Evolutionary conservation across 2,888 invertebrate genomes (phyloP), one percentile per base, ranked within the genome.

Genomic region (Nycteola revayana): DNA sequence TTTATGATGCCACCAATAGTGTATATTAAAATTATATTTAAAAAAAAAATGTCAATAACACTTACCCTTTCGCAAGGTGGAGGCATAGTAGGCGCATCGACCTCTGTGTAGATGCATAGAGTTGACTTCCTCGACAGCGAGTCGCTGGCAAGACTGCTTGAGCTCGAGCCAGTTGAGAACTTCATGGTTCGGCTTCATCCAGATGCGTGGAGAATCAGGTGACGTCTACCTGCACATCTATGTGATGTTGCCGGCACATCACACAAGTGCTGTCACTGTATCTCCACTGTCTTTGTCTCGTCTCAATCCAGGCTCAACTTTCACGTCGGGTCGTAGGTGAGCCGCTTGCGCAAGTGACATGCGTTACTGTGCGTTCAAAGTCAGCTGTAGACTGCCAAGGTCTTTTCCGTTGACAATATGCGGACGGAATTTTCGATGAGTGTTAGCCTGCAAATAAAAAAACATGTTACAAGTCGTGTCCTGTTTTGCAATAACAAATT

Each of bases 111-210:
- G 56, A 93, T 92, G 59, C 93, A 93, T 42, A 93, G 85, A 42
- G 92, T 91, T 25, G 93, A 92, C 60, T 92, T 91, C 64, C 92
- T 92, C 55, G 91, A 91, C 67, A 89, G 79, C 61, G 90, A 91
- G 65, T 93, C 93, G 66, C 90, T 91, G 69, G 91, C 90, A 65
- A 92, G 90, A 75, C 91, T 92, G 75, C 92, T 92, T 49, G 92
- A 91, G 61, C 92, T 90, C 50, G 91, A 91, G 24, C 92, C 90
- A 53, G 91, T 91, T 50, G 91, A 90, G 78, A 91, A 91, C 87
- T 91, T 91, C 92, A 92, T 89, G 58, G 45, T 80, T 54, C 59
- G 28, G 35, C 50, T 53, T 66, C 75, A 73, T 75, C 50, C 67
- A 73, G 66, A 37, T 40, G 46, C 36, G 34, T 28, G 32, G 32